phyloP scores from a whole-genome alignment of 2,797 vertebrate species.

The Cuculus canorus region DNA sequence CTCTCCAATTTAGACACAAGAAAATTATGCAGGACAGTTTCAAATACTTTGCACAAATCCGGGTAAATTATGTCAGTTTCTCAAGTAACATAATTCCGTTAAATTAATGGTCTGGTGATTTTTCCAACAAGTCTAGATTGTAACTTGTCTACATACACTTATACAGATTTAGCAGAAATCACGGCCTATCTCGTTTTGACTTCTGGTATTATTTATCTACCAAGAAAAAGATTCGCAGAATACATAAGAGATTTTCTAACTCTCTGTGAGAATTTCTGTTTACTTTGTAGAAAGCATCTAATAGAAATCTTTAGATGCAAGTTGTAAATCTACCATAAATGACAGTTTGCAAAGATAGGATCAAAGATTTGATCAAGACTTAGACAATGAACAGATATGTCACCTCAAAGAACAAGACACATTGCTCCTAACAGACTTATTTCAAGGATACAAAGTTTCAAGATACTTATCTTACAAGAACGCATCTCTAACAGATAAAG shows the following conservation, averaged over 20 bases:
- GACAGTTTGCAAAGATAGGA: neutral
- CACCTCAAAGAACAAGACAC: neutral
- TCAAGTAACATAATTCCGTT: neutral
- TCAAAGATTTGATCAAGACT: neutral
- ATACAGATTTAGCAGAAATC: neutral
- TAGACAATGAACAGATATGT: accelerated
- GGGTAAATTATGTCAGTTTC: too few species aligned
- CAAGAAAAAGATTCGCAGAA: neutral
- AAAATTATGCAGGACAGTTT: too few species aligned
- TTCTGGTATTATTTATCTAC: neutral
- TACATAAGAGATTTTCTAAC: neutral
- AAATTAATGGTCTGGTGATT: neutral
- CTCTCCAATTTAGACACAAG: too few species aligned
- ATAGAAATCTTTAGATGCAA: neutral
- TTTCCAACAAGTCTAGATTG: neutral
- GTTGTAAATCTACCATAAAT: neutral
- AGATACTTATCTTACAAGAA: neutral
- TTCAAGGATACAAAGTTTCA: neutral
- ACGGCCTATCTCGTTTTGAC: neutral
- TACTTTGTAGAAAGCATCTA: neutral
- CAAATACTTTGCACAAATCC: too few species aligned
- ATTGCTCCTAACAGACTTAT: neutral
- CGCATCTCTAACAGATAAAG: neutral
- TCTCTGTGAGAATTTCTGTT: neutral
- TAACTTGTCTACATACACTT: neutral